These are phyloP conservation scores for Gallirallus australis DNA, from an alignment of 2,797 vertebrate genomes.

Conservation along the genomic window DNA sequence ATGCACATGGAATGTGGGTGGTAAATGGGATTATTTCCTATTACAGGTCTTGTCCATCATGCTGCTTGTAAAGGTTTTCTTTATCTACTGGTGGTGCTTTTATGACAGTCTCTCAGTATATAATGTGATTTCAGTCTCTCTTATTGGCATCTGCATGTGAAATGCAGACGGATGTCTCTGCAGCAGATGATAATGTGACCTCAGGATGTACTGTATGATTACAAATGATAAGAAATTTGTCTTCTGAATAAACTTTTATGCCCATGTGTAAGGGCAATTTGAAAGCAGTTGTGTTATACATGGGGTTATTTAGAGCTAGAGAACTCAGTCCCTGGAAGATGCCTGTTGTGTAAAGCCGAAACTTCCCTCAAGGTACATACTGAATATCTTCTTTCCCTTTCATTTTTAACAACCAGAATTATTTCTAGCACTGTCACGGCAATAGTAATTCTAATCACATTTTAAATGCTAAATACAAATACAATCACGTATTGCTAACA, in stretches of 20 bases:
- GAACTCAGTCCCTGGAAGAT: neutral
- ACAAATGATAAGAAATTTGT: slow-evolving; percentile 2
- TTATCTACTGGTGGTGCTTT: neutral
- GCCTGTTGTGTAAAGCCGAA: neutral
- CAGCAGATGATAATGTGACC: neutral
- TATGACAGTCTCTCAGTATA: neutral
- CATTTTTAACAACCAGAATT: neutral
- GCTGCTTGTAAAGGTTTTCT: neutral
- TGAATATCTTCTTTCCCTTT: neutral
- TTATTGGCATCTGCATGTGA: slow-evolving; percentile 34
- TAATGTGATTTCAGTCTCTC: neutral
- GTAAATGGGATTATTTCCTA: neutral
- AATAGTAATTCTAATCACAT: neutral
- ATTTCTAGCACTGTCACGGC: neutral
- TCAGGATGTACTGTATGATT: neutral
- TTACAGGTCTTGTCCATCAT: neutral
- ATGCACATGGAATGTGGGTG: accelerated
- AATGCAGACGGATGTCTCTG: neutral
- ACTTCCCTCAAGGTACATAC: neutral
- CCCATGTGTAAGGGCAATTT: neutral
- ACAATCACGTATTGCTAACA: neutral
- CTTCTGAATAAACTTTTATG: slow-evolving; percentile 29
- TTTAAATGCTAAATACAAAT: no score
- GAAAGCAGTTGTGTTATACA: neutral
- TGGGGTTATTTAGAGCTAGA: neutral